Evolutionary conservation across 2,113 vertebrate genomes (phyloP).

Genomic region (Felis chaus): DNA sequence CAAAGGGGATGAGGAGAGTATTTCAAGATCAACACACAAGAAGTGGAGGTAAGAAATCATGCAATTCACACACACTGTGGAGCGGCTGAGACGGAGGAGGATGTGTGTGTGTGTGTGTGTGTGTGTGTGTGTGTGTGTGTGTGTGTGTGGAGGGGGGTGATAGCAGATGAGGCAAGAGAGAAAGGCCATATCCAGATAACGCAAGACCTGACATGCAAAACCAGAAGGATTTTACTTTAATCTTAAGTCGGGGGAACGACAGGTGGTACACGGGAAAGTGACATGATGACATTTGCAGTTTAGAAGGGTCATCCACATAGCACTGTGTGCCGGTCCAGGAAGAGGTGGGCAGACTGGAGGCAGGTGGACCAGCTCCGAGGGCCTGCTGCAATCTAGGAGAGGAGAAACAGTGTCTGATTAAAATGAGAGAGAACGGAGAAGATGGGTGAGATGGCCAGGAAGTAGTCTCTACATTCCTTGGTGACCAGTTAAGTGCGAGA

Average conservation of each 20-base stretch:
- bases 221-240: not conserved
- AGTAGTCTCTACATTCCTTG: not conserved
- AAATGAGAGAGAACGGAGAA: not conserved
- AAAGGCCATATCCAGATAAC: too few species aligned
- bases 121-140: not conserved
- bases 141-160: not conserved
- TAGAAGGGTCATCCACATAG: not conserved
- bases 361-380: not conserved
- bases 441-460: fast-evolving
- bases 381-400: not conserved
- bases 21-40: not conserved
- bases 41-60: not conserved
- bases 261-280: not conserved
- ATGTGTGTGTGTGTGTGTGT: not conserved
- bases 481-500: too few species aligned
- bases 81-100: not conserved
- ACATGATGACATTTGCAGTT: not conserved
- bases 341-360: not conserved
- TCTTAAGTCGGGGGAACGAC: not conserved
- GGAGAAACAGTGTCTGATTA: not conserved
- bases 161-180: not conserved
- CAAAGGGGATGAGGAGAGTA: not conserved
- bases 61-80: not conserved
- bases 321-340: not conserved
- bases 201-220: not conserved